Base-by-base conservation (phyloP, 2,797 vertebrate genomes). In the Psittacula derbiana region DNA sequence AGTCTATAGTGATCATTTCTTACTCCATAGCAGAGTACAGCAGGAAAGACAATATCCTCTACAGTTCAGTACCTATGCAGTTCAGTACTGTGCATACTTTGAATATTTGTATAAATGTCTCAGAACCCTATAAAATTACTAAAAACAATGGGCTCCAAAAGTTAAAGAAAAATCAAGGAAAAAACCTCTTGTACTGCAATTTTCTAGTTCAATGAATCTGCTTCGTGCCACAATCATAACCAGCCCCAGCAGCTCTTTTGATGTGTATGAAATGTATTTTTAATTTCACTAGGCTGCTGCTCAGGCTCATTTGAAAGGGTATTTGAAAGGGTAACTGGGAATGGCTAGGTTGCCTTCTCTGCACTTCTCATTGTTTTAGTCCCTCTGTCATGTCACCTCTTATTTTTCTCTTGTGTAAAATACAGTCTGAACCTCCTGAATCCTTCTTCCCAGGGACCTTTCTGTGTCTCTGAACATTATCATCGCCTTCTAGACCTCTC, bases 281-380 rank as follows among this genome's bases (percentile, higher is more conserved):
- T 86, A 86, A 96, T 94, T 93, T 86, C 82, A 84, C 43, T 27
- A 58, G 89, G 25, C 30, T 96, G 79, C 70, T 88, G n/a, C 44
- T 91, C 38, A 24, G 44, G 90, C 38, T 84, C 52, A n/a, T 90
- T 86, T 81, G 53, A 93, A 80, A 83, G 52, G 40, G 12, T 62
- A 36, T 91, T 88, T 79, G 57, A 91, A 88, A 92, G 64, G 49
- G 31, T 86, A 60, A 64, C 47, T 55, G 61, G 41, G 62, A 91
- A 88, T 46, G 76, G 49, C 25, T 38, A n/a, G 8, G 23, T 81
- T 92, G 33, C 41, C 64, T 88, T 85, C 62, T 74, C 79, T 88
- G 62, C 80, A 64, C 47, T 85, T 85, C 64, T 70, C 67, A 53
- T 64, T 86, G 62, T 55, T 94, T 88, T 64, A 64, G 80, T 90